Base-by-base conservation (phyloP, 2,797 vertebrate genomes). In the Tenualosa ilisha region DNA sequence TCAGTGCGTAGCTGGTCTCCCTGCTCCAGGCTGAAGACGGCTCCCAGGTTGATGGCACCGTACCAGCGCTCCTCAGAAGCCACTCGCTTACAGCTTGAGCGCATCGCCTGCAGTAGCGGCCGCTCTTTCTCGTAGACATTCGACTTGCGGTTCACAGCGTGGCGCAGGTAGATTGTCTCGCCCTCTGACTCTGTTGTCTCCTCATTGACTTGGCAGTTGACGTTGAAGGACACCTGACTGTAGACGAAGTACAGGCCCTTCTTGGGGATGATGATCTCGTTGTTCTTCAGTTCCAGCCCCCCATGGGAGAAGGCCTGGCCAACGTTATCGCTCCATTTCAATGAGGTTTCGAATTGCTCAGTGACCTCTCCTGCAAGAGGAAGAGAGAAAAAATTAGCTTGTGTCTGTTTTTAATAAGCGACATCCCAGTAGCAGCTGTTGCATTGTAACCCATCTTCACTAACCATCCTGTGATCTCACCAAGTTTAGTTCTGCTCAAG, bases 221-320 rank as follows among this genome's bases (percentile, higher is more conserved):
- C 85, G 0, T 50, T 53, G 86, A 95, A 96, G 0, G 95, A 95
- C 0, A 88, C 94, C 86, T 96, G 95, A 81, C 93, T 96, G 88
- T 96, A 96, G 54, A 96, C 91, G 1, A 95, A 96, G 90, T 95
- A 96, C 20, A 94, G 91, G 46, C 95, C 95, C 0, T 11, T 9
- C 0, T 0, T 17, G 2, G 93, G 92, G 83, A 96, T 93, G 31
- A 91, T 85, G 3, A 96, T 94, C 85, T 94, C 85, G 2, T 95
- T 95, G 54, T 91, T 0, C 0, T 61, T 0, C 4, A 96, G 90
- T 3, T 61, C 0, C 7, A 96, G 90, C 0, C 84, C 92, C 0
- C 94, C 95, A 49, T 91, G 86, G 4, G 79, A 61, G 72, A 94
- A 92, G 2, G 86, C 89, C 65, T 95, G 94, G 83, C 92, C 92